Evolutionary conservation across 2,888 invertebrate genomes (phyloP).

Genomic region (Hypolimnas misippus): DNA sequence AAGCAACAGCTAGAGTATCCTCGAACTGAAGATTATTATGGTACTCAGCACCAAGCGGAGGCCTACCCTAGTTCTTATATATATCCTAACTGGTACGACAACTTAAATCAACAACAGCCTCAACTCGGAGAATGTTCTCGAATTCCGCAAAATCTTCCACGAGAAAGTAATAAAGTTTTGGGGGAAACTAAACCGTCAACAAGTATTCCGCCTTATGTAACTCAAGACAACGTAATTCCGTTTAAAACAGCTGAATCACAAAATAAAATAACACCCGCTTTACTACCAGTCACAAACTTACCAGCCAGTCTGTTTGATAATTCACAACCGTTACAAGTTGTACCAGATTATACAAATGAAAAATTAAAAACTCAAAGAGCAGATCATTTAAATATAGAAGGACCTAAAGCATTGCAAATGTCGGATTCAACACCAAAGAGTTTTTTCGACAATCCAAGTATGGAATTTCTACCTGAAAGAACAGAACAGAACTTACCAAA

Average conservation of each 20-base stretch:
- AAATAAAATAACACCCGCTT: not conserved
- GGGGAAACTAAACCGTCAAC: not conserved
- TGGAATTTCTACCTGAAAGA: not conserved
- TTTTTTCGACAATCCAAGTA: slow-evolving; percentile 2
- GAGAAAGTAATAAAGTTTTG: not conserved
- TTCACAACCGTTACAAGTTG: not conserved
- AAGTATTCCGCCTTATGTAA: not conserved
- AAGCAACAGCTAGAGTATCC: slow-evolving; percentile 23
- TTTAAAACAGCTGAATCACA: not conserved
- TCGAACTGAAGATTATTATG: slow-evolving; percentile 23
- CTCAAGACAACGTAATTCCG: not conserved
- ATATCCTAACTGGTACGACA: slow-evolving; percentile 21
- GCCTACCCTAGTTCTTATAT: slow-evolving; percentile 16
- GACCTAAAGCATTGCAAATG: not conserved
- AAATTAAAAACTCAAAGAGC: not conserved
- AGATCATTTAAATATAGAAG: not conserved
- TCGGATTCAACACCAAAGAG: not conserved
- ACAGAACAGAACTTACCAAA: not conserved
- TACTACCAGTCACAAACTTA: not conserved
- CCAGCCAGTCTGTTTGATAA: not conserved
- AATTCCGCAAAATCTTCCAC: not conserved
- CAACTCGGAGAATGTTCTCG: not conserved
- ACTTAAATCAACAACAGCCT: slow-evolving; percentile 9
- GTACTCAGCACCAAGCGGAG: slow-evolving; percentile 14
- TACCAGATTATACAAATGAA: not conserved